phyloP scores from a whole-genome alignment of 1,140 invertebrate species.

The Nasonia longicornis region DNA sequence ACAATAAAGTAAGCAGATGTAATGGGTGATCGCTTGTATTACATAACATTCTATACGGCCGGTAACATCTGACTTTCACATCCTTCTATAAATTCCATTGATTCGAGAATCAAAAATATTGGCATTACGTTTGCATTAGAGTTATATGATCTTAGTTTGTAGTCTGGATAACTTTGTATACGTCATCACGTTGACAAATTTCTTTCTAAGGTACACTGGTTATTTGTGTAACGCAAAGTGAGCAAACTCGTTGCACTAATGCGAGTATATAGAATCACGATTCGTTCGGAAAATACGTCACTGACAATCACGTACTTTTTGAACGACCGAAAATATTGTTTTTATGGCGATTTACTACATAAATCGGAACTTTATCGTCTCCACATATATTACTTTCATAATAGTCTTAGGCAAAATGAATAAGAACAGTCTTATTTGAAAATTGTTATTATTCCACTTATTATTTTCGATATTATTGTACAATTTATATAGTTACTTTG shows the following conservation, averaged over 20 bases:
- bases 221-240: conserved; percentile 6
- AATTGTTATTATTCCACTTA: conserved; percentile 24
- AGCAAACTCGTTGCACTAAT: neutral
- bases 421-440: conserved; percentile 9
- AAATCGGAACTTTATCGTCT: neutral
- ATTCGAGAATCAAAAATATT: conserved; percentile 43
- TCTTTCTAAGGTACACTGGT: conserved; percentile 2
- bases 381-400: conserved; percentile 10
- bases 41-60: neutral
- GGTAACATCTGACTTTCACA: conserved; percentile 41
- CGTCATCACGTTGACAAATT: neutral
- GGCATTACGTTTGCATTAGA: conserved; percentile 43
- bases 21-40: neutral
- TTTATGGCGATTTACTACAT: conserved; percentile 10
- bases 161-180: conserved; percentile 42
- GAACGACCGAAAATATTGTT: neutral
- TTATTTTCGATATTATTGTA: conserved; percentile 20
- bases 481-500: conserved; percentile 21
- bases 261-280: neutral
- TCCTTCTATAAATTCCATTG: conserved; percentile 53
- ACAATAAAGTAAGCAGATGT: neutral
- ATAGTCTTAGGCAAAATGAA: neutral
- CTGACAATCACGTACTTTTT: conserved; percentile 7
- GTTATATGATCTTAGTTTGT: conserved; percentile 5
- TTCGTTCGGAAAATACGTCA: conserved; percentile 12